Evolutionary conservation across 2,113 vertebrate species (phyloP).

Genomic region (Amphiprion percula): DNA sequence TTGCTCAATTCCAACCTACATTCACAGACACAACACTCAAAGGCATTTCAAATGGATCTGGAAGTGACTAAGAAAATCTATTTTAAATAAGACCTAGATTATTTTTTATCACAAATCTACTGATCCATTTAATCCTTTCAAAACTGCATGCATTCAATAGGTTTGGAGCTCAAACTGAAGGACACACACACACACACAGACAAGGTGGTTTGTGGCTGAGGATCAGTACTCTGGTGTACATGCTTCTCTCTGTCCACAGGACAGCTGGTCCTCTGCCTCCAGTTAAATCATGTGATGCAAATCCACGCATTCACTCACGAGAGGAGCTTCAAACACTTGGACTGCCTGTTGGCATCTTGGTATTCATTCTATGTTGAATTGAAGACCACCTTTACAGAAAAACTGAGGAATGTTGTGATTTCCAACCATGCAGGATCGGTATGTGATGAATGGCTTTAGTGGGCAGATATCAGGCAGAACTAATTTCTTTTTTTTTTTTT

Average conservation of each 20-base stretch:
- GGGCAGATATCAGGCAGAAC: constrained; percentile 32
- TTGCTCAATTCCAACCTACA: constrained; percentile 18
- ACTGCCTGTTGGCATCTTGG: constrained; percentile 12
- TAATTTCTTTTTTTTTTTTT: constrained; percentile 30
- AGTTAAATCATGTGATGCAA: constrained; percentile 41
- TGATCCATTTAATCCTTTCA: constrained; percentile 54
- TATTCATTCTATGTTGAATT: constrained; percentile 25
- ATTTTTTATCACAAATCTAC: neutral
- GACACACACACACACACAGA: constrained; percentile 15
- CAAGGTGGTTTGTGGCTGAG: constrained; percentile 11
- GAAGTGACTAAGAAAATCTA: constrained; percentile 31
- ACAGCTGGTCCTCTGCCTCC: constrained; percentile 16
- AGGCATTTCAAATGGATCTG: constrained; percentile 56
- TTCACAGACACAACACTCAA: constrained; percentile 19
- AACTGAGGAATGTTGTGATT: constrained; percentile 28
- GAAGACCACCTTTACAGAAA: constrained; percentile 22
- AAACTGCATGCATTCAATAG: constrained; percentile 49
- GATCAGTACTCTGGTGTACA: constrained; percentile 37
- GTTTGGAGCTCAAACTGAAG: constrained; percentile 17
- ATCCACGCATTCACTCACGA: constrained; percentile 56
- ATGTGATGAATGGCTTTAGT: constrained; percentile 57
- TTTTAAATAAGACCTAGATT: neutral
- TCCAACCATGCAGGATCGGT: constrained; percentile 58
- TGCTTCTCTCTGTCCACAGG: constrained; percentile 41
- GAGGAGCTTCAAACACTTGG: constrained; percentile 16